Conservation (phyloP, 2,888 invertebrate species). For the Neoascia interrupta region DNA sequence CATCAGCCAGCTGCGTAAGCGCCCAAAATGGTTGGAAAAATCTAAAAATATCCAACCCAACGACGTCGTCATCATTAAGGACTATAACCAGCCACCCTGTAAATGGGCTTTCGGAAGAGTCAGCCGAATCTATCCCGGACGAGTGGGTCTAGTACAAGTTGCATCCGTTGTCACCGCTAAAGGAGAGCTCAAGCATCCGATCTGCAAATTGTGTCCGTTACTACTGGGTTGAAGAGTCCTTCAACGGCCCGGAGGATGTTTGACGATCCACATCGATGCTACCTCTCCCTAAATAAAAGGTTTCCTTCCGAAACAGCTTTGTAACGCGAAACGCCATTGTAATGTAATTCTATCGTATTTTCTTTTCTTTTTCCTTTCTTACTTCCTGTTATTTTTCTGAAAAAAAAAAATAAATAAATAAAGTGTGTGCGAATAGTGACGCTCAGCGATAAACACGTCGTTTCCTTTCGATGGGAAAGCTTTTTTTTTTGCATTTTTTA, state of each 20-base stretch:
- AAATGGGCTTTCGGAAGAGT: slow-evolving; percentile 72
- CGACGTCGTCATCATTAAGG: slow-evolving; percentile 46
- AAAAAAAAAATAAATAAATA: no score
- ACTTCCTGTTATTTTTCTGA: no score
- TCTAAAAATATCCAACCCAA: slow-evolving; percentile 30
- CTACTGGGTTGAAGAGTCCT: background rate
- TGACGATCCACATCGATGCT: no score
- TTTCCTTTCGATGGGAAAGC: no score
- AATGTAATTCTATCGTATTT: no score
- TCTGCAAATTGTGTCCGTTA: background rate
- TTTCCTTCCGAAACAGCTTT: no score
- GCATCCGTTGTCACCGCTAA: background rate
- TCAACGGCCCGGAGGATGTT: background rate
- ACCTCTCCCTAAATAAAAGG: no score
- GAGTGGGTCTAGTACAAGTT: slow-evolving; percentile 68
- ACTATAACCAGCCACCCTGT: slow-evolving; percentile 35
- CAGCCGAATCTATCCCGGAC: slow-evolving; percentile 68
- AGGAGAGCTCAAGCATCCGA: background rate
- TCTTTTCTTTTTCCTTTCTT: no score
- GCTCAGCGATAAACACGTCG: no score
- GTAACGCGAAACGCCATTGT: no score
- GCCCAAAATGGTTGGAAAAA: slow-evolving; percentile 39
- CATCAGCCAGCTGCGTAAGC: slow-evolving; percentile 36
- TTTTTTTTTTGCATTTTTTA: no score
- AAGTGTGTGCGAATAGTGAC: no score